Base-by-base conservation (phyloP, 1,140 invertebrate species). In the Cydia splendana region DNA sequence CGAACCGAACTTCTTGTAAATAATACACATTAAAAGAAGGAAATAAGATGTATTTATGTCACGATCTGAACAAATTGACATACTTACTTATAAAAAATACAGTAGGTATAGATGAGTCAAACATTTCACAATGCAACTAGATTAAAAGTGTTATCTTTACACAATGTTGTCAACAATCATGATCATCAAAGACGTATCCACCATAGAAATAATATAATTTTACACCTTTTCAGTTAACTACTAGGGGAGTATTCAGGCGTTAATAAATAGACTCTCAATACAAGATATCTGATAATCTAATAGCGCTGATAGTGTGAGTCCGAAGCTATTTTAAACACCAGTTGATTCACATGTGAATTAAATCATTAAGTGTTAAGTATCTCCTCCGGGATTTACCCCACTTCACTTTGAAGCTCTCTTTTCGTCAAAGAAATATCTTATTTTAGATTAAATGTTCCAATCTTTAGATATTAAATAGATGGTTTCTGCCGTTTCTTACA, bases 101-200 rank as follows among this genome's bases (percentile, higher is more conserved):
- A 4, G 30, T 45, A 12, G 1, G 5, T 4, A 18, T 18, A 48
- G 45, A 7, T 48, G 45, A 15, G 13, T 48, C 45, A 48, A 57
- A 38, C 30, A 69, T 71, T 71, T 71, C 67, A 71, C 67, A 71
- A 71, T 18, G 10, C 24, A 9, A n/a, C 13, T 71, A 38, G 67
- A 71, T 71, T 71, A 71, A 71, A 38, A 18, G 15, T 18, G n/a
- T 71, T 71, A 71, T 71, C 67, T 71, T 18, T 42, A 71, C 18
- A 69, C 15, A 18, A 4, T 53, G 15, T 53, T 53, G 15, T 13
- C 51, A 7, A 53, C n/a, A 6, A 53, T 53, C 5, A 53, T 24
- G 24, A 7, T 62, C 10, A 62, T 3, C 10, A 62, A 62, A 3
- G 57, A 24, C 18, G 7, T 62, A 24, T 62, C 57, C 57, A n/a